These are phyloP conservation scores for Lynx canadensis DNA, from an alignment of 2,113 vertebrate species.

Conservation along the genomic window DNA sequence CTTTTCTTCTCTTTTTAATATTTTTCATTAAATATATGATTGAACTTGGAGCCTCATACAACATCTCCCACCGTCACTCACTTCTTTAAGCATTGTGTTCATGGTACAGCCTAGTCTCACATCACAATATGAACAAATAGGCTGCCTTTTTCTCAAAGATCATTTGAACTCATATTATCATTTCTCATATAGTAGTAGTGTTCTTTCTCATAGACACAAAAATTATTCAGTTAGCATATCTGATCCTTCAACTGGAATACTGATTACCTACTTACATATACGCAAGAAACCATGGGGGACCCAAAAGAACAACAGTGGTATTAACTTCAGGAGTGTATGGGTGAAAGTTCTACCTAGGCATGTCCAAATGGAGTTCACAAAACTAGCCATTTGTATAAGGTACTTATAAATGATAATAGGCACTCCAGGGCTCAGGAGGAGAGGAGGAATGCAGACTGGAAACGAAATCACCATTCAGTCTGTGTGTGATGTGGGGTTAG, in stretches of 20 bases:
- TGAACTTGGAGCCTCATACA: neutral
- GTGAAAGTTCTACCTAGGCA: neutral
- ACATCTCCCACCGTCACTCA: neutral
- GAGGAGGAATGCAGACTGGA: neutral
- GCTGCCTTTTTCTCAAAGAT: neutral
- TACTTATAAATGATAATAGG: neutral
- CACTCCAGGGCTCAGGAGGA: neutral
- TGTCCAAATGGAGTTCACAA: neutral
- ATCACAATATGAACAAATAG: neutral
- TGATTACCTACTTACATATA: neutral
- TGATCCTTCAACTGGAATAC: neutral
- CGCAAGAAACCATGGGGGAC: neutral
- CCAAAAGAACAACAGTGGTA: neutral
- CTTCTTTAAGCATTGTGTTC: neutral
- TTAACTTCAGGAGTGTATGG: neutral
- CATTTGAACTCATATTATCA: neutral
- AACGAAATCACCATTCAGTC: neutral
- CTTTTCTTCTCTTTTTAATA: neutral
- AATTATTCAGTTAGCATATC: neutral
- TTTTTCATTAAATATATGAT: neutral
- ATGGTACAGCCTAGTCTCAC: neutral
- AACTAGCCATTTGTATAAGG: neutral
- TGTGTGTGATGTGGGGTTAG: neutral
- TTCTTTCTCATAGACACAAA: neutral
- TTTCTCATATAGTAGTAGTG: neutral